Evolutionary conservation across 2,888 invertebrate genomes (phyloP), one percentile per base, ranked within the genome.

Genomic region (Girardia tigrina): DNA sequence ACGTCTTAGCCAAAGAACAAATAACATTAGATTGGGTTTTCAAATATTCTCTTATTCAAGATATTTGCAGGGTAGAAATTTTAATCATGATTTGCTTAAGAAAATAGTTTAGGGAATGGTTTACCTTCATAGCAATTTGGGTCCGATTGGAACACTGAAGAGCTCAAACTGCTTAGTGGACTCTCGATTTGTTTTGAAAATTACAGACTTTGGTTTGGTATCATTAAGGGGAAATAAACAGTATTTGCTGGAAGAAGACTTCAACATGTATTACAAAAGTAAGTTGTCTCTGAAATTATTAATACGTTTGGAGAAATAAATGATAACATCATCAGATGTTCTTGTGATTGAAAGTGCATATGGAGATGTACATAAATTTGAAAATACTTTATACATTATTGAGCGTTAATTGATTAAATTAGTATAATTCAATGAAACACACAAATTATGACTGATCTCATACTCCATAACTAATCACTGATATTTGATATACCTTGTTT

Each of bases 101-200:
- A 12, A 16, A 36, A 36, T 8, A 12, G 8, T 36, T 27, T 85
- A 91, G 88, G 98, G 95, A 12, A 94, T 98, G 93, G 88, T 90
- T 78, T 97, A 93, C 83, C 87, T 98, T 0, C 97, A 97, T 82
- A 88, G 88, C 77, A 91, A 91, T 42, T 89, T 97, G 29, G 89
- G 89, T 80, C 90, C 91, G 0, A 98, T 98, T 83, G 97, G 97
- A 0, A 90, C 91, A 80, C 86, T 98, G 75, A 97, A 94, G 83
- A 95, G 95, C 0, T 91, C 92, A 77, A 98, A 98, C 85, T 98
- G 98, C 84, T 91, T 98, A 0, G 95, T 98, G 0, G 97, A 98
- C 84, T 92, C 92, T 29, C 88, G 95, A 29, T 97, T 97, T 83
- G 95, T 94, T 0, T 86, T 97, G 74, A 95, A 95, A 87, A 90